Conservation (phyloP, 1,140 invertebrate genomes). For the Eupristina koningsbergeri region DNA sequence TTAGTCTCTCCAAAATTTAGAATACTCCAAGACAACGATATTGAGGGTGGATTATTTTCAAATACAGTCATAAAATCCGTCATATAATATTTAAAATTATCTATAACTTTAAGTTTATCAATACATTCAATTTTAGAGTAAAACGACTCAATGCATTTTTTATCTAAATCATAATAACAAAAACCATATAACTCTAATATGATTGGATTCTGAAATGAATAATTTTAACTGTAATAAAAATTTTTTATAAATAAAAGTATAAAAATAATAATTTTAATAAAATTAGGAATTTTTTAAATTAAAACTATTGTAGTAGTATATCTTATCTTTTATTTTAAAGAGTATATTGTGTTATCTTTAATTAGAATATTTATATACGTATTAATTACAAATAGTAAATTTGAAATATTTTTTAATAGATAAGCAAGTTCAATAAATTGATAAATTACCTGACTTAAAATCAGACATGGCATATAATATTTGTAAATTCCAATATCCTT, state of each 20-base stretch:
- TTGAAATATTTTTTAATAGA: background rate
- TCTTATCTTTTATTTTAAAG: no score
- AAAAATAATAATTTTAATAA: background rate
- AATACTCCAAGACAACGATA: slow-evolving; percentile 59
- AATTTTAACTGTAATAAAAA: background rate
- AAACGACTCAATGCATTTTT: slow-evolving; percentile 27
- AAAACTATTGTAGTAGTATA: no score
- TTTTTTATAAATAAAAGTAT: background rate
- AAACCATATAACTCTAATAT: slow-evolving; percentile 62
- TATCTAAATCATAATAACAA: slow-evolving; percentile 12
- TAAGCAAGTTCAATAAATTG: background rate
- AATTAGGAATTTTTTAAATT: no score
- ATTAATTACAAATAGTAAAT: background rate
- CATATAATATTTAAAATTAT: slow-evolving; percentile 54
- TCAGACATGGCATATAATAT: slow-evolving; percentile 57
- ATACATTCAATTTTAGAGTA: slow-evolving; percentile 51
- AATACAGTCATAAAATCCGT: slow-evolving; percentile 49
- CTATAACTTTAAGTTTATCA: slow-evolving; percentile 19
- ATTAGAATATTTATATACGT: no score
- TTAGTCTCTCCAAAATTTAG: slow-evolving; percentile 59
- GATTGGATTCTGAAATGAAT: slow-evolving; percentile 58
- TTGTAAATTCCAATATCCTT: slow-evolving; percentile 51
- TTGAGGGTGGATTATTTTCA: slow-evolving; percentile 41
- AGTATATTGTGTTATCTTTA: no score
- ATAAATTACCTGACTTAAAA: slow-evolving; percentile 59